Conservation (phyloP, 92 coral and sea anemone genomes). For the Plumapathes pennacea region DNA sequence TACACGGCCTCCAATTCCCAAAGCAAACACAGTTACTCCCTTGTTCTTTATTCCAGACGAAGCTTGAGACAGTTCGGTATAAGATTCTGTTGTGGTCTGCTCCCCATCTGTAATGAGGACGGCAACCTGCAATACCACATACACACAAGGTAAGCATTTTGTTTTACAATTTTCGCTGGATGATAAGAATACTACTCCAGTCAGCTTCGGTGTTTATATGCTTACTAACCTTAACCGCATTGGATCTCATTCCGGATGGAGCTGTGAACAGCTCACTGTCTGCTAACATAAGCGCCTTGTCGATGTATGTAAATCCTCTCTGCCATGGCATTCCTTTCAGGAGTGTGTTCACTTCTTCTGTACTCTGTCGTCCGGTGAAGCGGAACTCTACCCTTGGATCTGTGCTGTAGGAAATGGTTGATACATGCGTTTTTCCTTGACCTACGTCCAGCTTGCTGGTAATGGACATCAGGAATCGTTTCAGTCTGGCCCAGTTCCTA, state of each 20-base stretch:
- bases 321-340: constrained; percentile 30
- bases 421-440: constrained; percentile 52
- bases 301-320: constrained; percentile 33
- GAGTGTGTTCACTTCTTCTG: not conserved
- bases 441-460: constrained; percentile 56
- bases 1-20: constrained; percentile 47
- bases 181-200: not conserved
- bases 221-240: constrained; percentile 19
- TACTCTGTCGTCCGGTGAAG: constrained; percentile 32
- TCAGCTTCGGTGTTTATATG: too few relatives aligned
- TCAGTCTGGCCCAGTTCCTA: constrained; percentile 53
- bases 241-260: constrained; percentile 24
- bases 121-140: constrained; percentile 25
- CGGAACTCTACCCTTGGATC: constrained; percentile 36
- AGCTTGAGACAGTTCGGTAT: constrained; percentile 39
- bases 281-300: constrained; percentile 25
- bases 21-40: constrained; percentile 40
- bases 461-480: constrained; percentile 49
- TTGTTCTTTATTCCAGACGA: constrained; percentile 49
- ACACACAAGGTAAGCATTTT: not conserved
- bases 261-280: constrained; percentile 19
- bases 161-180: not conserved
- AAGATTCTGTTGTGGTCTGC: constrained; percentile 32
- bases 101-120: constrained; percentile 55
- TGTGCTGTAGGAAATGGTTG: constrained; percentile 60